These are phyloP conservation scores for Caenorhabditis becei DNA, from an alignment of 2,888 invertebrate genomes.

Conservation along the genomic window DNA sequence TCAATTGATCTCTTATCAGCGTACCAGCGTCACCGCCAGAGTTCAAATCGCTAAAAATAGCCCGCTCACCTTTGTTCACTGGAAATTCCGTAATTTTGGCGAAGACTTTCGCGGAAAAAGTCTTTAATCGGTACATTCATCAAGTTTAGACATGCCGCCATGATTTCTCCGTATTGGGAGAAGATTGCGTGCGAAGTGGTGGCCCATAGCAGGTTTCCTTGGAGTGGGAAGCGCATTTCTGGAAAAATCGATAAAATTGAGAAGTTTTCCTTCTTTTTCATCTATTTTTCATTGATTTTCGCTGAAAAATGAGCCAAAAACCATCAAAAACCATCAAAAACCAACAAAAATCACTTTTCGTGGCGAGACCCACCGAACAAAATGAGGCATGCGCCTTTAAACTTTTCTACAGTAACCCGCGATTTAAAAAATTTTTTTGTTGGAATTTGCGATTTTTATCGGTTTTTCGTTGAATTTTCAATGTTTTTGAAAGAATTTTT, in stretches of 20 bases:
- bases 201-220: slow-evolving; percentile 64
- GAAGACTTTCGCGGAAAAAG: slow-evolving; percentile 71
- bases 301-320: no score
- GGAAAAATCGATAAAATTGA: background rate
- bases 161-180: slow-evolving; percentile 75
- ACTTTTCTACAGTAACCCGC: no score
- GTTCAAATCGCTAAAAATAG: background rate
- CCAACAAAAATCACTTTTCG: no score
- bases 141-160: slow-evolving; percentile 72
- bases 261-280: no score
- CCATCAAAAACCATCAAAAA: background rate
- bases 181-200: slow-evolving; percentile 73
- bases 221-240: slow-evolving; percentile 30
- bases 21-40: background rate
- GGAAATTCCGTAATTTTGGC: slow-evolving; percentile 59
- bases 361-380: no score
- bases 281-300: no score
- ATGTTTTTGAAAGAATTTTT: no score
- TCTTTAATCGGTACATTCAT: slow-evolving; percentile 72
- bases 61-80: slow-evolving; percentile 43
- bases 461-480: no score
- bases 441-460: no score
- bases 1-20: background rate
- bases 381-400: no score
- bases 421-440: no score